A percentile compares a stretch with the other conserved stretches of the same genome.
Conservation (phyloP, 2,113 vertebrate genomes). For the Picathartes gymnocephalus region DNA sequence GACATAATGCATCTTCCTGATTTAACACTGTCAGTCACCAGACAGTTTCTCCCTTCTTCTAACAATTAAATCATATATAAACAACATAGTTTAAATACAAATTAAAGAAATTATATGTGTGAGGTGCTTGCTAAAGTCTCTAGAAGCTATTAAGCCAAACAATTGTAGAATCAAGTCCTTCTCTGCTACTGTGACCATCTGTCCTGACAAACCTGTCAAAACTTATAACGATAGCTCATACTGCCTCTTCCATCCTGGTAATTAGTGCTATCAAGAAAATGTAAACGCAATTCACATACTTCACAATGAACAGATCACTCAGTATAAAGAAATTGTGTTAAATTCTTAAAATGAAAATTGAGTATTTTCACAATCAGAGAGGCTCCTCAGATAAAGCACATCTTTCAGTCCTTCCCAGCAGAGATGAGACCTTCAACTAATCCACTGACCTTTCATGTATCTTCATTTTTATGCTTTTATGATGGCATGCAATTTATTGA, state of each 20-base stretch:
- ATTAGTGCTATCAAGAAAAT: not conserved
- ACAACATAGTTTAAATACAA: not conserved
- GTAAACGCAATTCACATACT: not conserved
- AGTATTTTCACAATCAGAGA: not conserved
- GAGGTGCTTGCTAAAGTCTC: not conserved
- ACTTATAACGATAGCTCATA: not conserved
- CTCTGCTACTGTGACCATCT: not conserved
- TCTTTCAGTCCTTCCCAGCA: not conserved
- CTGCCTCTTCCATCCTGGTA: not conserved
- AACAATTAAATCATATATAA: not conserved
- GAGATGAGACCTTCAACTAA: not conserved
- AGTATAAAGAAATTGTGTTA: not conserved
- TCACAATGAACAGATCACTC: accelerated
- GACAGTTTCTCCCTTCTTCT: not conserved
- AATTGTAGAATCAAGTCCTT: not conserved
- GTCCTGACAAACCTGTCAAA: not conserved
- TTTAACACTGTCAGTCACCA: not conserved
- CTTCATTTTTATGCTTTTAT: not conserved
- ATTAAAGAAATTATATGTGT: not conserved
- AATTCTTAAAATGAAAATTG: not conserved
- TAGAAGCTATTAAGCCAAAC: not conserved
- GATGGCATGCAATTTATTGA: not conserved
- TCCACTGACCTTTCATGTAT: not conserved
- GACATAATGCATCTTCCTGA: not conserved
- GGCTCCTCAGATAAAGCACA: not conserved